Conservation (phyloP, 2,113 vertebrate genomes). For the Tor tambroides region DNA sequence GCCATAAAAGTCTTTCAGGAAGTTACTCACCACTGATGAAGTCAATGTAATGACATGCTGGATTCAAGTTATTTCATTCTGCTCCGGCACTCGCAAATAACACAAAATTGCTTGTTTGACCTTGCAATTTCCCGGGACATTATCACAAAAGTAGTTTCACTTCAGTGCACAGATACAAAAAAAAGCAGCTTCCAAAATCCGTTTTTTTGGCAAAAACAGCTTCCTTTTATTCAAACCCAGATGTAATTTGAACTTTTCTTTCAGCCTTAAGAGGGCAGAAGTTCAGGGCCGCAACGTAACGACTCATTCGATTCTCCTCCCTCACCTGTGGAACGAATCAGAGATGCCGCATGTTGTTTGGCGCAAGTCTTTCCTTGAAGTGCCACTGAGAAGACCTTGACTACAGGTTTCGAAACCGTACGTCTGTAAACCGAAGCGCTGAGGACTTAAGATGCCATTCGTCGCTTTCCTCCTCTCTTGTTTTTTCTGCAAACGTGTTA, state of each 20-base stretch:
- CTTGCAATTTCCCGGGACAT: not conserved
- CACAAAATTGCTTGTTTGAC: not conserved
- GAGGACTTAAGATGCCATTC: conserved; percentile 17
- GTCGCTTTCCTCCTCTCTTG: conserved; percentile 53
- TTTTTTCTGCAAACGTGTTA: conserved; percentile 33
- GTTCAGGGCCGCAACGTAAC: not conserved
- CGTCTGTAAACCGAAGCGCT: not conserved
- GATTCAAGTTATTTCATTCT: not conserved
- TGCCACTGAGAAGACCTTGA: conserved; percentile 49
- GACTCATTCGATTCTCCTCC: not conserved
- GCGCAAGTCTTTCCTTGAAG: conserved; percentile 56
- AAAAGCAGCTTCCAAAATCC: conserved; percentile 16
- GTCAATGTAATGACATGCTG: not conserved
- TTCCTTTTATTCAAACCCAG: conserved; percentile 6
- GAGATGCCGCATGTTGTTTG: conserved; percentile 59
- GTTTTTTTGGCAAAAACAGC: not conserved
- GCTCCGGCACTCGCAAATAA: not conserved
- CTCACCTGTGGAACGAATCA: conserved; percentile 37
- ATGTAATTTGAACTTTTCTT: conserved; percentile 3
- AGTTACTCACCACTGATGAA: conserved; percentile 27
- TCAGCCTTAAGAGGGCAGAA: conserved; percentile 5
- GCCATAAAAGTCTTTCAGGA: not conserved
- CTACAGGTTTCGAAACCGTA: not conserved
- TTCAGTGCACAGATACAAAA: not conserved
- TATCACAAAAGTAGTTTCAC: conserved; percentile 10